Evolutionary conservation across 2,113 vertebrate genomes (phyloP).

Genomic region (Mugil cephalus): DNA sequence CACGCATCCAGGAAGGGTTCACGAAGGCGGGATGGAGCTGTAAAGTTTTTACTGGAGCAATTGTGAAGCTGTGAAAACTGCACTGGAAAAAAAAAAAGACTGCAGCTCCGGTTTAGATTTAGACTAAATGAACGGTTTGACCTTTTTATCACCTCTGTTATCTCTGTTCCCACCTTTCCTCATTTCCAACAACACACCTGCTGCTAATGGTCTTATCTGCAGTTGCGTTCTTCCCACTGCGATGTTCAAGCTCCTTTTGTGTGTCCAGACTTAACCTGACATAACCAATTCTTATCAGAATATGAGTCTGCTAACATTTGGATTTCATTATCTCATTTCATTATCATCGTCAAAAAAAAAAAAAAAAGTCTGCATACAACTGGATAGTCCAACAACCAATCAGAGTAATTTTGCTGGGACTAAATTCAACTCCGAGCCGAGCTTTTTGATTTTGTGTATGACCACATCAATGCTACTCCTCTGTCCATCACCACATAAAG

Average conservation of each 20-base stretch:
- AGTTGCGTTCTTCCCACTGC: not conserved
- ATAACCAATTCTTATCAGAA: too few relatives aligned
- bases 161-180: conserved; percentile 6
- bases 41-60: conserved; percentile 18
- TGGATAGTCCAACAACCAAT: too few relatives aligned
- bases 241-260: not conserved
- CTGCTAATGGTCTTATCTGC: not conserved
- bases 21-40: not conserved
- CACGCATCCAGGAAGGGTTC: not conserved
- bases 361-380: too few relatives aligned
- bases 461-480: too few relatives aligned
- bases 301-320: too few relatives aligned
- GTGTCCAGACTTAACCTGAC: not conserved
- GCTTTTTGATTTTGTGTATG: too few relatives aligned
- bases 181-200: conserved; percentile 9
- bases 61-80: not conserved
- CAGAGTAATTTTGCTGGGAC: too few relatives aligned
- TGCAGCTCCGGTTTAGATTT: not conserved
- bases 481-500: too few relatives aligned
- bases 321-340: too few relatives aligned
- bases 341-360: too few relatives aligned
- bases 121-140: not conserved
- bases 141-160: not conserved
- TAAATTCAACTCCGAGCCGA: too few relatives aligned
- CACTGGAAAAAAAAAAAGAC: not conserved